Base-by-base conservation (phyloP, 1,140 invertebrate species). In the Branchinecta lynchi region DNA sequence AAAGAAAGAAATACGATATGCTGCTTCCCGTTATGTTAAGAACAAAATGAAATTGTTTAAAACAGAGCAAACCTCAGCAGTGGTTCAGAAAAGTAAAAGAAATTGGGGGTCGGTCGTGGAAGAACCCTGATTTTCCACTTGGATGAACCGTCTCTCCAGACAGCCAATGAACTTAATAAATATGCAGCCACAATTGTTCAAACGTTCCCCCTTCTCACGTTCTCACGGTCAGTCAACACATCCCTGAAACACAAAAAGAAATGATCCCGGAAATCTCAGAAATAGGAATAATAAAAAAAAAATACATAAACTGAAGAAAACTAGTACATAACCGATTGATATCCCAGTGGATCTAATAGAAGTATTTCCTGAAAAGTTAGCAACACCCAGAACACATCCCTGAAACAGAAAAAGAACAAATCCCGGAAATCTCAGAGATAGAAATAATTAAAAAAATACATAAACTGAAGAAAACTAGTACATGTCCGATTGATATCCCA, bases 51-150 rank as follows among this genome's bases (percentile, higher is more conserved):
- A 51, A n/a, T 51, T 51, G n/a, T 9, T 51, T 51, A 51, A 51
- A 51, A 51, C 46, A 51, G 46, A 51, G 46, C n/a, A 51, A 51
- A 51, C 46, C 46, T 51, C 46, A n/a, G n/a, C n/a, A n/a, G n/a
- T n/a, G n/a, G n/a, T n/a, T n/a, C n/a, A n/a, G n/a, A n/a, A n/a
- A n/a, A 51, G 46, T 51, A n/a, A 51, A 51, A 51, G 46, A 51
- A 51, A n/a, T 51, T 9, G 46, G 46, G 46, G 46, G 46, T 51
- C n/a, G 46, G 9, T 51, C 46, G 46, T 51, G 46, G 9, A 51
- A 51, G 46, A 51, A 51, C 46, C 46, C n/a, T 51, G 46, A 51
- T 51, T 51, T 51, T 51, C 46, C n/a, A n/a, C 46, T n/a, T 51
- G 46, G 46, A 51, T 51, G 46, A n/a, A 51, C 46, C n/a, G 46